Evolutionary conservation across 2,888 invertebrate genomes (phyloP).

Genomic region (Drosophila greeni): DNA sequence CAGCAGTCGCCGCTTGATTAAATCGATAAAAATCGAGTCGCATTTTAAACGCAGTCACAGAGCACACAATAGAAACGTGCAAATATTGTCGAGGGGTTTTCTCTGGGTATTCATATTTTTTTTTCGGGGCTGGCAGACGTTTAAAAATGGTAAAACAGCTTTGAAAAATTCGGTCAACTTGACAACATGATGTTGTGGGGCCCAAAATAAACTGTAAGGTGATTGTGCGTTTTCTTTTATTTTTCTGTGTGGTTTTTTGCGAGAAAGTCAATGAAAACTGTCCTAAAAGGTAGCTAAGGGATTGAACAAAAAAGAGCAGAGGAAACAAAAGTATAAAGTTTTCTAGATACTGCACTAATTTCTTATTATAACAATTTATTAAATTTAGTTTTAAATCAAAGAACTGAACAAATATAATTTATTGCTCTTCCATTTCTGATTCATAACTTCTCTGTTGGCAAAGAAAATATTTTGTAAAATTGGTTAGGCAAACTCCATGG

Average conservation of each 20-base stretch:
- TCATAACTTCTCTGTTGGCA: neutral
- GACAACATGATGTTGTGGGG: conserved; percentile 18
- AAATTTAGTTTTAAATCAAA: neutral
- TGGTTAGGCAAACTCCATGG: conserved; percentile 15
- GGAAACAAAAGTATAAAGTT: no score
- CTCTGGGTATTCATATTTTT: neutral
- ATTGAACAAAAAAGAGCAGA: neutral
- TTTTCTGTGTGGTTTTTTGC: neutral
- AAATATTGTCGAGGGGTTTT: conserved; percentile 49
- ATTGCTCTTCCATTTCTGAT: neutral
- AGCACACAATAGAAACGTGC: conserved; percentile 68
- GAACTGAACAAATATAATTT: neutral
- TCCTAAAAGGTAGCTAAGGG: neutral
- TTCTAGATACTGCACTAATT: accelerated
- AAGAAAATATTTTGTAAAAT: neutral
- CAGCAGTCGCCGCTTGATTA: conserved; percentile 63
- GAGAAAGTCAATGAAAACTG: neutral
- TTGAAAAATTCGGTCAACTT: conserved; percentile 65
- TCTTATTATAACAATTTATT: accelerated
- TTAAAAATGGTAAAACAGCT: conserved; percentile 52
- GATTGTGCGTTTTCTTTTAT: neutral
- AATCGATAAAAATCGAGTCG: conserved; percentile 72
- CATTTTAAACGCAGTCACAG: conserved; percentile 61
- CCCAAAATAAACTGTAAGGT: conserved; percentile 9
- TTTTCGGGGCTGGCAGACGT: conserved; percentile 6